These are phyloP conservation scores for Scaptomyza hsui DNA, from an alignment of 1,140 invertebrate genomes.

Conservation along the genomic window DNA sequence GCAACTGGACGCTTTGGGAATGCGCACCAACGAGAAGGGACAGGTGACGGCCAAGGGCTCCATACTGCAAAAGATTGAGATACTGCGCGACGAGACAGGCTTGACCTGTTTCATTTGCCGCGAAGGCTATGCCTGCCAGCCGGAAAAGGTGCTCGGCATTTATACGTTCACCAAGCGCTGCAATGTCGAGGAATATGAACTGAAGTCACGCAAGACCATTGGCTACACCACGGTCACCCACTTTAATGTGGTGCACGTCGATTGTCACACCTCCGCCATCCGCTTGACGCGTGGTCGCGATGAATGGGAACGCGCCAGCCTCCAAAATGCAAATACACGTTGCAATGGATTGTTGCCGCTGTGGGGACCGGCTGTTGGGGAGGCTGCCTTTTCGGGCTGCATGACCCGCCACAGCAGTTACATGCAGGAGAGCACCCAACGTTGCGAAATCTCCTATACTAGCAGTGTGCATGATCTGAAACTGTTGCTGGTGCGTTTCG, in stretches of 20 bases:
- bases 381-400: slow-evolving; percentile 96
- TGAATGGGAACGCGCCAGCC: slow-evolving; percentile 98
- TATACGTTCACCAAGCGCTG: slow-evolving; percentile 99
- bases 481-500: slow-evolving; percentile 94
- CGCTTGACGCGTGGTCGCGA: slow-evolving; percentile 90
- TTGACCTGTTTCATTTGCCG: slow-evolving; percentile 99
- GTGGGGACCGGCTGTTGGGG: slow-evolving; percentile 97
- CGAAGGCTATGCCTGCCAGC: slow-evolving; percentile 98
- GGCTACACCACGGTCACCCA: slow-evolving; percentile 98
- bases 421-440: slow-evolving; percentile 92
- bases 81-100: slow-evolving; percentile 97
- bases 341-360: slow-evolving; percentile 98
- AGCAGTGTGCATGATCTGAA: slow-evolving; percentile 98
- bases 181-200: slow-evolving; percentile 96
- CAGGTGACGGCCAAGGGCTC: slow-evolving; percentile 95
- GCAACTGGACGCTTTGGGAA: slow-evolving; percentile 96
- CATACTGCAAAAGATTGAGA: slow-evolving; percentile 96
- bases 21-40: slow-evolving; percentile 97
- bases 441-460: slow-evolving; percentile 94
- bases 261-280: slow-evolving; percentile 98
- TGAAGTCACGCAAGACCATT: slow-evolving; percentile 91
- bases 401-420: slow-evolving; percentile 95
- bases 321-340: slow-evolving; percentile 98
- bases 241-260: slow-evolving; percentile 99
- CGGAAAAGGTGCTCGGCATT: slow-evolving; percentile 95